Conservation (phyloP, 1,140 invertebrate species). For the Magallana angulata region DNA sequence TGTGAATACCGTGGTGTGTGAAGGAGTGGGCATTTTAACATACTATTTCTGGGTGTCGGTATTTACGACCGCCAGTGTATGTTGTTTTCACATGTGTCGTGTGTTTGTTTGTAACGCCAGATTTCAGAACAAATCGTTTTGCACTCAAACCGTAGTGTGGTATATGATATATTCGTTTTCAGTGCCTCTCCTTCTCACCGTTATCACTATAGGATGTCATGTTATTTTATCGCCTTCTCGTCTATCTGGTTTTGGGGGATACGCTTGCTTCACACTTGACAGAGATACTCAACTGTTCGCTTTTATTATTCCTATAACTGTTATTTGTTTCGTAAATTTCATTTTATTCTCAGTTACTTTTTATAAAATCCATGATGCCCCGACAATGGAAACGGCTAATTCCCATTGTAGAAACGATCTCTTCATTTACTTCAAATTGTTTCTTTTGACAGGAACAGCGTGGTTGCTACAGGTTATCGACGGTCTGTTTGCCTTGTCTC, state of each 20-base stretch:
- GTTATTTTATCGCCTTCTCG: background rate
- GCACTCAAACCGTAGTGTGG: background rate
- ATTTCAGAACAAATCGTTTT: background rate
- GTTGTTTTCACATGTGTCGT: slow-evolving; percentile 30
- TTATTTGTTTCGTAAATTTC: slow-evolving; percentile 45
- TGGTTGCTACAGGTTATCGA: slow-evolving; percentile 52
- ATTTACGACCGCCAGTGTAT: background rate
- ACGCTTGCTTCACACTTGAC: slow-evolving; percentile 34
- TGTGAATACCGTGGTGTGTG: background rate
- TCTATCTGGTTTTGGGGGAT: slow-evolving; percentile 2
- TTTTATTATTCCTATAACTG: slow-evolving; percentile 35
- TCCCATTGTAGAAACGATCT: background rate
- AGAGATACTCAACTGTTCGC: background rate
- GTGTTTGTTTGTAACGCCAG: background rate
- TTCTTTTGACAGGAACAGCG: slow-evolving; percentile 50
- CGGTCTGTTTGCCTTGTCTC: slow-evolving; percentile 35
- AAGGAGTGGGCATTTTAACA: background rate
- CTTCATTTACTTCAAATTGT: slow-evolving; percentile 46
- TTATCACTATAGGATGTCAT: background rate
- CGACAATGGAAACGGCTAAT: slow-evolving; percentile 28
- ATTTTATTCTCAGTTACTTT: slow-evolving; percentile 44
- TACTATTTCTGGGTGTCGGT: slow-evolving; percentile 15
- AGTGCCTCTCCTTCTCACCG: background rate
- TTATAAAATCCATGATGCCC: slow-evolving; percentile 36
- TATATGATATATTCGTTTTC: background rate